These are phyloP conservation scores for Alloscopus bannaensis DNA, from an alignment of 2,888 invertebrate genomes.

Conservation along the genomic window DNA sequence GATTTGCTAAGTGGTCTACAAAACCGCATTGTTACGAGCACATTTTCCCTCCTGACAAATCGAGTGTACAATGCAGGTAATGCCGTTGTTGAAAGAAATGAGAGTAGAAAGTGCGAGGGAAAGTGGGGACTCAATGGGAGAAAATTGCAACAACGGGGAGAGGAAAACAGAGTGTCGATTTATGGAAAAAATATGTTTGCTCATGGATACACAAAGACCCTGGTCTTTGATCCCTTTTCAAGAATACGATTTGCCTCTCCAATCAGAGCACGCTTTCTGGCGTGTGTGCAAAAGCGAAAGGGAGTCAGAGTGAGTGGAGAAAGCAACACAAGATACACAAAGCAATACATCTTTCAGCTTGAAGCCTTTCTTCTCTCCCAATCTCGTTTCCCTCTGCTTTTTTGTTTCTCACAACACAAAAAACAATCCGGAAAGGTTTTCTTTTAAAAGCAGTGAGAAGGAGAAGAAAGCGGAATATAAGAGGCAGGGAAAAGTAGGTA, in stretches of 20 bases:
- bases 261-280: not conserved
- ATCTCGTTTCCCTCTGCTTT: not conserved
- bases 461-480: not conserved
- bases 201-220: not conserved
- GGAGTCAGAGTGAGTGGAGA: not conserved
- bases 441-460: not conserved
- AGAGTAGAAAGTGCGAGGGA: not conserved
- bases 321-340: not conserved
- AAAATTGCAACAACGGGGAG: not conserved
- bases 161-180: slow-evolving; percentile 3
- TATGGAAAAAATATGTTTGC: slow-evolving; percentile 17
- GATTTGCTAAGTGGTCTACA: too few relatives aligned
- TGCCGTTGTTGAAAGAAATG: too few relatives aligned
- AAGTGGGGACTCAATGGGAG: not conserved
- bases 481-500: not conserved
- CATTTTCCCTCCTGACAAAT: too few relatives aligned
- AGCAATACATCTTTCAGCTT: not conserved
- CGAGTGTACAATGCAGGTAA: too few relatives aligned
- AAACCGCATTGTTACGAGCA: too few relatives aligned
- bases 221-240: slow-evolving; percentile 23
- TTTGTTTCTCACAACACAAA: not conserved
- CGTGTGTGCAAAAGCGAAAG: not conserved
- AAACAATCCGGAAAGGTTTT: not conserved
- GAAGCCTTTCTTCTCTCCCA: slow-evolving; percentile 21
- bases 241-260: slow-evolving; percentile 17